These are phyloP conservation scores for Berghia stephanieae DNA, from an alignment of 1,140 invertebrate genomes.

Conservation along the genomic window DNA sequence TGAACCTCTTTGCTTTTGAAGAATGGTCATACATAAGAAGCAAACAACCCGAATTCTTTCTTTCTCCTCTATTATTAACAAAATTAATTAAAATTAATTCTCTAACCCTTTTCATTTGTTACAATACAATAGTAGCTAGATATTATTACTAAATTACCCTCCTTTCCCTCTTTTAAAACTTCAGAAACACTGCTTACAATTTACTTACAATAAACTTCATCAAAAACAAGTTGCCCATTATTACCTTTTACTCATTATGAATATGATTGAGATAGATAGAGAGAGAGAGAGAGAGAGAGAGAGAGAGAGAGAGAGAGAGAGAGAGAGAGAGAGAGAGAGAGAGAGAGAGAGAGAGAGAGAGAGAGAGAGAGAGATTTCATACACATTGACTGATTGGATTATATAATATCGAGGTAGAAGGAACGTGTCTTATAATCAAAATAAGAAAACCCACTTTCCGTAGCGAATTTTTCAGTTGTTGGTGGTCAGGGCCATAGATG, in stretches of 20 bases:
- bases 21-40: too few relatives aligned
- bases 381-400: neutral
- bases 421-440: neutral
- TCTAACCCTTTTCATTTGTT: too few relatives aligned
- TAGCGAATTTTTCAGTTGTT: neutral
- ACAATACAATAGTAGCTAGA: too few relatives aligned
- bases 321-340: neutral
- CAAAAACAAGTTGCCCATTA: neutral
- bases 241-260: neutral
- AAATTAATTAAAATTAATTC: neutral
- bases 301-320: neutral
- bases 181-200: neutral
- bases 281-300: neutral
- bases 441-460: neutral
- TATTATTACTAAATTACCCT: neutral
- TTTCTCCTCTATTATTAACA: neutral
- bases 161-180: neutral
- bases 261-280: neutral
- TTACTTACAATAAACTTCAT: neutral
- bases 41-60: neutral
- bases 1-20: too few relatives aligned
- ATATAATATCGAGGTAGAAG: neutral
- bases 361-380: too few relatives aligned
- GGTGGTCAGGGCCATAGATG: conserved; percentile 19
- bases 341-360: neutral